These are phyloP conservation scores for Lathronympha strigana DNA, from an alignment of 2,888 invertebrate species.

Conservation along the genomic window DNA sequence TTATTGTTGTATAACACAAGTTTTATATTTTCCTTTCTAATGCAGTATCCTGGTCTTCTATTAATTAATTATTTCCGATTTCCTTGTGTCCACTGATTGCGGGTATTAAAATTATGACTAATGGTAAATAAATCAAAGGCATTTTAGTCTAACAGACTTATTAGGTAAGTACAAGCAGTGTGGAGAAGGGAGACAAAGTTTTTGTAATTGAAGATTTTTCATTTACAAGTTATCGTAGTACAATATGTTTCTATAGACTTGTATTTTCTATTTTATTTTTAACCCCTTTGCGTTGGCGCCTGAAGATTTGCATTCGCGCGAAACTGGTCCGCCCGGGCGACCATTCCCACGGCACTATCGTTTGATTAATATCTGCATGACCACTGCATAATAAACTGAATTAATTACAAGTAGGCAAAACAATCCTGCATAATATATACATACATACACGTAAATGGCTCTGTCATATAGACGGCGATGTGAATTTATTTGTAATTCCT, in stretches of 20 bases:
- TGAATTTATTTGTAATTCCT: constrained; percentile 1
- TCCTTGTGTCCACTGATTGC: not conserved
- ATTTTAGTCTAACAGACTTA: too few relatives aligned
- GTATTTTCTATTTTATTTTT: constrained; percentile 11
- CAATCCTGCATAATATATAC: constrained; percentile 15
- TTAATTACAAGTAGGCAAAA: constrained; percentile 40
- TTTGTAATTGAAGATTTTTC: too few relatives aligned
- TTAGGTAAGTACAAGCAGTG: too few relatives aligned
- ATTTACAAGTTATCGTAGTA: not conserved
- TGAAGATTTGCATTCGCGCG: constrained; percentile 74
- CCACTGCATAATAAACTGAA: constrained; percentile 31
- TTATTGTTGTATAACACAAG: not conserved
- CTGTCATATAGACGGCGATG: not conserved
- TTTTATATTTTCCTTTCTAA: not conserved
- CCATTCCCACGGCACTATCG: constrained; percentile 55
- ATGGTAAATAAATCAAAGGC: too few relatives aligned
- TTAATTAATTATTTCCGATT: constrained; percentile 15
- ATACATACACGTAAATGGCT: constrained; percentile 18
- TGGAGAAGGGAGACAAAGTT: too few relatives aligned
- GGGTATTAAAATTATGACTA: too few relatives aligned
- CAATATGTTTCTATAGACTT: not conserved
- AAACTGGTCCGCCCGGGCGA: constrained; percentile 70
- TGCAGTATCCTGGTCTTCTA: not conserved
- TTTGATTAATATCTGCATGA: constrained; percentile 45
- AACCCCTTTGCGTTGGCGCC: constrained; percentile 50